phyloP scores from a whole-genome alignment of 2,113 vertebrate species.

The Xiphophorus hellerii region DNA sequence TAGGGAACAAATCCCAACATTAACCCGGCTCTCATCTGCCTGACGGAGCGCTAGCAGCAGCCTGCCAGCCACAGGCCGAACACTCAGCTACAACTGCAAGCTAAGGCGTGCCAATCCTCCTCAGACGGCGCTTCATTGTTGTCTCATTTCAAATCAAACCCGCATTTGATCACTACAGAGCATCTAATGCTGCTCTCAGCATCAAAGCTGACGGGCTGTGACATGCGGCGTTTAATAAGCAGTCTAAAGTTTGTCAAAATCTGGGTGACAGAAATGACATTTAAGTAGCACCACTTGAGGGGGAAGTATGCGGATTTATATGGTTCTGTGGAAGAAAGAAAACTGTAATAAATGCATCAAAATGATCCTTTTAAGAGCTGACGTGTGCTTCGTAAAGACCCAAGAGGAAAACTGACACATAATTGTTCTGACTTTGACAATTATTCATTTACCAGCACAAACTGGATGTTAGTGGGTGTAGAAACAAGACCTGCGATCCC shows the following conservation, averaged over 20 bases:
- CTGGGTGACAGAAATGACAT: constrained; percentile 70
- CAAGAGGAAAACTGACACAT: constrained; percentile 27
- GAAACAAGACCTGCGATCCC: constrained; percentile 10
- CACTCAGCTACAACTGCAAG: constrained; percentile 68
- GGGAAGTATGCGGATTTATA: constrained; percentile 54
- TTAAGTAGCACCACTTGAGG: constrained; percentile 67
- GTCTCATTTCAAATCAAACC: constrained; percentile 71
- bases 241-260: constrained; percentile 70
- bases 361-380: constrained; percentile 66
- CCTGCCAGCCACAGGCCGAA: constrained; percentile 73
- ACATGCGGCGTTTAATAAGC: constrained; percentile 61
- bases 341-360: constrained; percentile 64
- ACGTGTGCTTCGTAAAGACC: constrained; percentile 49
- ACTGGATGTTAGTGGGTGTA: constrained; percentile 9
- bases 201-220: constrained; percentile 70
- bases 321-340: constrained; percentile 46
- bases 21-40: constrained; percentile 80
- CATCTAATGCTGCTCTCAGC: constrained; percentile 60
- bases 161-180: constrained; percentile 60
- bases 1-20: constrained; percentile 82
- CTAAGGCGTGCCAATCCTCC: constrained; percentile 62
- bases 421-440: constrained; percentile 54
- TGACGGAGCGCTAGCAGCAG: constrained; percentile 76
- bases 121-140: constrained; percentile 62
- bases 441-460: constrained; percentile 23